Evolutionary conservation across 2,797 vertebrate species (phyloP), one percentile per base, ranked within the genome.

Genomic region (Lutjanus campechanus): DNA sequence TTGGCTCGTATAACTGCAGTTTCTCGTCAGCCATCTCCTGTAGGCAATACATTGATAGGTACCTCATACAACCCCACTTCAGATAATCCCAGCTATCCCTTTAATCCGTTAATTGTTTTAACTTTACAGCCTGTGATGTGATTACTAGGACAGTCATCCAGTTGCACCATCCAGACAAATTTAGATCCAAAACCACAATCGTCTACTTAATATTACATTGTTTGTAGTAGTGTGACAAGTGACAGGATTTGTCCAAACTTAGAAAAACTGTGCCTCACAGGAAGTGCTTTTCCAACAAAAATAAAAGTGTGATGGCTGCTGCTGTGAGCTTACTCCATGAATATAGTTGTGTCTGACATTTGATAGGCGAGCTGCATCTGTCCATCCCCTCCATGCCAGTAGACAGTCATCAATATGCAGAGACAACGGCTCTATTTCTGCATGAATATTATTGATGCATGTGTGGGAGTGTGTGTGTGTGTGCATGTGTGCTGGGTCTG

Each of bases 381-480:
- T 84, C 72, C 47, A n/a, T 82, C 50, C 50, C 22, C 19, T 68
- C 25, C 49, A 56, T 58, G 64, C 36, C 76, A 66, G 61, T n/a
- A 77, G 62, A 66, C n/a, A 53, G 47, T 40, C 75, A 69, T 84
- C 73, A 79, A 62, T 81, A 82, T 81, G 73, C 74, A 11, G 55
- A 72, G 51, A 84, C 77, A 76, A 60, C 13, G 20, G 46, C 74
- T 69, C 55, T 85, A 73, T 85, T 84, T 86, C 71, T 81, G 77
- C 84, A 46, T 69, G 40, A 70, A 63, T 63, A 49, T 77, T 76
- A 82, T 66, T 72, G 64, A 69, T 85, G 63, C 17, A 22, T 69
- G 36, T 84, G 80, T 80, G 66, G 47, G 53, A 73, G 59, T 72
- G 64, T 62, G 66, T 79, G 55, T 54, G 44, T 73, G 0, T 25